phyloP scores from a whole-genome alignment of 2,797 vertebrate species.

The Streptopelia turtur region DNA sequence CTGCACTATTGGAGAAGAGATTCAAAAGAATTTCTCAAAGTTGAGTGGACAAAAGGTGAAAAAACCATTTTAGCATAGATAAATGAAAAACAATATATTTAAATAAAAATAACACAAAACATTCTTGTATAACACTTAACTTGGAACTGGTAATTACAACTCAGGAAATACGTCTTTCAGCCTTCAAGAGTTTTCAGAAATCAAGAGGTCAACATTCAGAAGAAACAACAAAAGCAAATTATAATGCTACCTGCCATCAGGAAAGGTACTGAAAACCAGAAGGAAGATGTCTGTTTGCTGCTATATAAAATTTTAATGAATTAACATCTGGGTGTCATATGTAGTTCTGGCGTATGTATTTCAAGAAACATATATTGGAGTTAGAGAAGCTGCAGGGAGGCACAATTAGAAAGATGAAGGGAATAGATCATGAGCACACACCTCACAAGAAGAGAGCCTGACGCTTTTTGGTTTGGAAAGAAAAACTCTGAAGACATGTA shows the following conservation, averaged over 20 bases:
- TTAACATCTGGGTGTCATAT: neutral
- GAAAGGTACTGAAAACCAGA: neutral
- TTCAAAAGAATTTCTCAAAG: neutral
- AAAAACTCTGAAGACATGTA: neutral
- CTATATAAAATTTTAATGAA: neutral
- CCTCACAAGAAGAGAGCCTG: neutral
- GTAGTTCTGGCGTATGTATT: neutral
- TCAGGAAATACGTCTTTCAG: neutral
- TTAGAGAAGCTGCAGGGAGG: neutral
- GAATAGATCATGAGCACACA: accelerated
- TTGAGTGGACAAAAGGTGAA: neutral
- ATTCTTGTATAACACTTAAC: neutral
- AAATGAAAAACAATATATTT: neutral
- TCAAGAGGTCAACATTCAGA: neutral
- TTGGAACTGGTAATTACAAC: neutral
- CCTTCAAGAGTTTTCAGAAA: neutral
- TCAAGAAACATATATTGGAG: neutral
- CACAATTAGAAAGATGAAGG: neutral
- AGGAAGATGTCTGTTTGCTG: neutral
- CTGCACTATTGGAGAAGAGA: neutral
- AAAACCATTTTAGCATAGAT: neutral
- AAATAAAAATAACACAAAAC: neutral
- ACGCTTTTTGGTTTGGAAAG: neutral
- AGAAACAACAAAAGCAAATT: neutral
- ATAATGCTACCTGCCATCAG: accelerated